phyloP scores from a whole-genome alignment of 2,888 invertebrate genomes.

The Rhingia campestris region DNA sequence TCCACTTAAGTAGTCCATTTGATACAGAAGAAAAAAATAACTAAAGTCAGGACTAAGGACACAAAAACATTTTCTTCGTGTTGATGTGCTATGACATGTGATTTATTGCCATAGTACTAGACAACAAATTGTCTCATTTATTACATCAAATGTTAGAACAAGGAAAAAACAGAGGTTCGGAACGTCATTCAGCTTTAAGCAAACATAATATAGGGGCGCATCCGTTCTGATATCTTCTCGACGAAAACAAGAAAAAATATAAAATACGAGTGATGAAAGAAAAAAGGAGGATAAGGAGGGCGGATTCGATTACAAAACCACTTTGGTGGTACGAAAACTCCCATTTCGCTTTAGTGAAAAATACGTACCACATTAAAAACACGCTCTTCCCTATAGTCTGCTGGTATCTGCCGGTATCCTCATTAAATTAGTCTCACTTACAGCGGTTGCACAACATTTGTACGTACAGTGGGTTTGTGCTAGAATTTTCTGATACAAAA shows the following conservation, averaged over 20 bases:
- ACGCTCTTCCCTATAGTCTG: constrained; percentile 1
- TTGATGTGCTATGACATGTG: constrained; percentile 64
- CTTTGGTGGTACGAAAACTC: constrained; percentile 65
- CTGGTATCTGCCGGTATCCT: neutral
- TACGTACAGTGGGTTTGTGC: neutral
- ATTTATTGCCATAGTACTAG: constrained; percentile 56
- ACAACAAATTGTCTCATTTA: constrained; percentile 69
- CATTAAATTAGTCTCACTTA: constrained; percentile 60
- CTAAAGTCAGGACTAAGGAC: neutral
- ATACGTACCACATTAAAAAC: constrained; percentile 55
- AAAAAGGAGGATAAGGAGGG: constrained; percentile 52
- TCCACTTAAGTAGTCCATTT: constrained; percentile 1
- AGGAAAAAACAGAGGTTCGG: constrained; percentile 26
- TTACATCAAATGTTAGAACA: constrained; percentile 49
- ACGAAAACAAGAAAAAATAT: constrained; percentile 9
- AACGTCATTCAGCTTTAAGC: constrained; percentile 45
- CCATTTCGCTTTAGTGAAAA: constrained; percentile 60
- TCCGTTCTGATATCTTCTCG: constrained; percentile 35
- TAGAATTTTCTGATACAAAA: too few species aligned
- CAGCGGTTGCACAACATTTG: neutral
- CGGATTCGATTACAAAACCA: constrained; percentile 71
- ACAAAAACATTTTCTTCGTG: constrained; percentile 37
- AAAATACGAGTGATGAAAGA: neutral
- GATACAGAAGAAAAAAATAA: constrained; percentile 13
- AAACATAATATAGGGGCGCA: constrained; percentile 61